Conservation (phyloP, 2,888 invertebrate species). For the Pycnomerus fuliginosus region DNA sequence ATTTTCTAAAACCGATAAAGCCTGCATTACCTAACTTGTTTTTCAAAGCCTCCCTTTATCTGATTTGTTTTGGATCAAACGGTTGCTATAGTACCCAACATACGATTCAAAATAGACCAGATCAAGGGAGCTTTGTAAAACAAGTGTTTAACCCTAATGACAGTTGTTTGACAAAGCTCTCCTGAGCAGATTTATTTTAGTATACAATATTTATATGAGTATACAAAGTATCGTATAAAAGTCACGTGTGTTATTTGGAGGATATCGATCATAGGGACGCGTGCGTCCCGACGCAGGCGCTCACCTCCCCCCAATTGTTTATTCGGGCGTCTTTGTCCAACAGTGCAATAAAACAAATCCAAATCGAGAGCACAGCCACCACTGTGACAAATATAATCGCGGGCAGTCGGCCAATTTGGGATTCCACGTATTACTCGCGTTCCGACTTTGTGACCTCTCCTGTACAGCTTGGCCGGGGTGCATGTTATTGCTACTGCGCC, state of each 20-base stretch:
- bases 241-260: conserved; percentile 2
- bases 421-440: conserved; percentile 20
- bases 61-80: too few relatives aligned
- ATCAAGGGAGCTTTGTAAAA: too few relatives aligned
- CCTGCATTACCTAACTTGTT: too few relatives aligned
- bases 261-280: too few relatives aligned
- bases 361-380: conserved; percentile 1
- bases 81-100: too few relatives aligned
- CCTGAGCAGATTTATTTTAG: neutral
- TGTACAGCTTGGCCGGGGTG: conserved; percentile 4
- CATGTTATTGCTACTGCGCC: conserved; percentile 14
- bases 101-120: too few relatives aligned
- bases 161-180: neutral
- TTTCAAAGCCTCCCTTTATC: too few relatives aligned
- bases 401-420: conserved; percentile 18
- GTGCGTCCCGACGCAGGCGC: conserved; percentile 9
- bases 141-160: too few relatives aligned
- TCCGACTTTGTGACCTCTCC: conserved; percentile 20
- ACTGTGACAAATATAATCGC: conserved; percentile 9
- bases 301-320: conserved; percentile 2
- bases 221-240: neutral
- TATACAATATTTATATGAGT: neutral
- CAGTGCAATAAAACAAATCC: conserved; percentile 2
- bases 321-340: conserved; percentile 6
- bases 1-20: too few relatives aligned